phyloP scores from a whole-genome alignment of 1,140 invertebrate species.

The Mercenaria mercenaria region DNA sequence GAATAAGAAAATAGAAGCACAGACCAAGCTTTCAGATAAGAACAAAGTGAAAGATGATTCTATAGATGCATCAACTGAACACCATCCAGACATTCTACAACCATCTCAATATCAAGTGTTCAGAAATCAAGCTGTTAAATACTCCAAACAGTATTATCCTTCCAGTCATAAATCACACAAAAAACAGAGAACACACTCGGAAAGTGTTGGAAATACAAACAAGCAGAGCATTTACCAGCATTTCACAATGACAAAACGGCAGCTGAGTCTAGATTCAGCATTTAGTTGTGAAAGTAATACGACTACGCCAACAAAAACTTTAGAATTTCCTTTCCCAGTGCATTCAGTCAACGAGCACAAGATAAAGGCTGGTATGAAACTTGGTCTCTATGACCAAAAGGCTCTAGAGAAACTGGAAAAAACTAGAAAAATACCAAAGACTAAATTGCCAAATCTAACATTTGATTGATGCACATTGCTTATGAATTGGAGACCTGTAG shows the following conservation, averaged over 20 bases:
- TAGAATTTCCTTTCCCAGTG: constrained; percentile 79
- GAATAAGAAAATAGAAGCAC: neutral
- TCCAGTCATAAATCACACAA: neutral
- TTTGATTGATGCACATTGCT: neutral
- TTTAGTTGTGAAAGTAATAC: neutral
- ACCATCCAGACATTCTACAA: neutral
- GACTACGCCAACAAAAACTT: constrained; percentile 14
- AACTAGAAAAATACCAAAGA: neutral
- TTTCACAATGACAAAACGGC: constrained; percentile 40
- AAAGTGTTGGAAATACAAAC: neutral
- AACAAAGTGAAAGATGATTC: neutral
- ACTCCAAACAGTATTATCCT: neutral
- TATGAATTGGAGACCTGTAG: too few species aligned
- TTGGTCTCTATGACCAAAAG: constrained; percentile 79
- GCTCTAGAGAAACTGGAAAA: constrained; percentile 61
- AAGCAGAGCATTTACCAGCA: constrained; percentile 53
- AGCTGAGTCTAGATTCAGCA: constrained; percentile 19
- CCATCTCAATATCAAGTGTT: neutral
- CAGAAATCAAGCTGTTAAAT: neutral
- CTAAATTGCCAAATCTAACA: constrained; percentile 24
- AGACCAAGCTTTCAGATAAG: neutral
- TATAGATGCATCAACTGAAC: neutral
- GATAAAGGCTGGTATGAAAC: constrained; percentile 77
- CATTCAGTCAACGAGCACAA: constrained; percentile 74
- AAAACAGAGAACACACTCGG: neutral